Conservation (phyloP, 2,888 invertebrate species). For the Cephus runcator region DNA sequence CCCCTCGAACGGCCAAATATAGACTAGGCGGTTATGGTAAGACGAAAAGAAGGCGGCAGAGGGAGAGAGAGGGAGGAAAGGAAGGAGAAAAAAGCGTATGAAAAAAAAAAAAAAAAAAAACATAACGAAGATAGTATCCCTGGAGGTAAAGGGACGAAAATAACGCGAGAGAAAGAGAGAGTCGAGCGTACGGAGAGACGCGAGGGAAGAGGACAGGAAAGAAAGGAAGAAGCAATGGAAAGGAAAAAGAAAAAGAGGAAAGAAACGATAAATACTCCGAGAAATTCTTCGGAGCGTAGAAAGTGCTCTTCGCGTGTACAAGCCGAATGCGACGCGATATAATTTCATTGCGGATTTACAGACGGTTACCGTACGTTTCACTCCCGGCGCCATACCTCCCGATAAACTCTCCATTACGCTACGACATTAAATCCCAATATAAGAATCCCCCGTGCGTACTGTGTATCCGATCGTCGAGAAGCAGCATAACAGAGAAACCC, state of each 20-base stretch:
- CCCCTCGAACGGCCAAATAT: background rate
- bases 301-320: background rate
- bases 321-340: background rate
- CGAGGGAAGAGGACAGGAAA: background rate
- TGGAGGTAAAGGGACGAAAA: constrained; percentile 6
- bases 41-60: background rate
- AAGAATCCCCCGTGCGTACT: background rate
- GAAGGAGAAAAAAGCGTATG: background rate
- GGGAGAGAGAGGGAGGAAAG: background rate
- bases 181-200: background rate
- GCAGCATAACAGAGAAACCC: background rate
- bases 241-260: background rate
- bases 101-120: background rate
- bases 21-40: constrained; percentile 15
- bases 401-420: background rate
- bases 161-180: background rate
- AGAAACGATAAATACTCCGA: background rate
- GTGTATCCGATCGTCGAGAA: background rate
- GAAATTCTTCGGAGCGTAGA: background rate
- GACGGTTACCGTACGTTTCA: background rate
- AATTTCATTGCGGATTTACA: background rate
- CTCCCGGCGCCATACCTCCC: background rate
- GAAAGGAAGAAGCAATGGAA: no score
- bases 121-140: background rate
- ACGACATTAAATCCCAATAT: background rate